Evolutionary conservation across 2,797 vertebrate species (phyloP), one percentile per base, ranked within the genome.

Genomic region (Perodicticus potto): DNA sequence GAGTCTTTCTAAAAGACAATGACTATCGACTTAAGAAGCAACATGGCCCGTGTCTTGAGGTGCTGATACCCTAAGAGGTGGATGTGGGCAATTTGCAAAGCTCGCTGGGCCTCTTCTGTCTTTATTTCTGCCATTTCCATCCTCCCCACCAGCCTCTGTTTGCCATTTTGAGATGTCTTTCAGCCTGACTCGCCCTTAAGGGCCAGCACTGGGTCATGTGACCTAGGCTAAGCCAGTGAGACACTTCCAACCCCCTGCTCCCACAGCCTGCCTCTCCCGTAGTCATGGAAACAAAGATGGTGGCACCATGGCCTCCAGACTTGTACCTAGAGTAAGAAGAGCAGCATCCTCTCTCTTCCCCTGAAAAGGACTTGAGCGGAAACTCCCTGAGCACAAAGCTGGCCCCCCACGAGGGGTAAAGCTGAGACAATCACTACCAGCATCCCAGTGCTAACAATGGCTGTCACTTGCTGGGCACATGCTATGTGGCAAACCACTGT

Each of bases 191-290:
- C 25, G 14, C 29, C 12, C 10, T 65, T 12, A 22, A 49, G 17
- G 0, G 27, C 6, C 9, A 6, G 16, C 3, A 0, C 25, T 93
- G 17, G 43, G 7, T 27, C 20, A 29, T 19, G 27, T 34, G 45
- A 45, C 12, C 73, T 63, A 77, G 7, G 4, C 3, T 19, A 45
- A 82, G 49, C 11, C 85, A 81, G 25, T 2, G 45, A 61, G 76
- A 77, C 3, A 34, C 40, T 27, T 22, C 37, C 27, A 67, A 53
- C 7, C 19, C 77, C 59, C 63, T 27, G 3, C 2, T 45, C 32
- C 55, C 12, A 57, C 9, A 34, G 13, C 45, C 0, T n/a, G 8
- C 12, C 3, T 34, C 22, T 57, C 13, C 61, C 11, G 57, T 25
- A 49, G 19, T 22, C 80, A 67, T 0, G 22, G 57, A 57, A 81